Evolutionary conservation across 1,140 invertebrate genomes (phyloP).

Genomic region (Papilio helenus): DNA sequence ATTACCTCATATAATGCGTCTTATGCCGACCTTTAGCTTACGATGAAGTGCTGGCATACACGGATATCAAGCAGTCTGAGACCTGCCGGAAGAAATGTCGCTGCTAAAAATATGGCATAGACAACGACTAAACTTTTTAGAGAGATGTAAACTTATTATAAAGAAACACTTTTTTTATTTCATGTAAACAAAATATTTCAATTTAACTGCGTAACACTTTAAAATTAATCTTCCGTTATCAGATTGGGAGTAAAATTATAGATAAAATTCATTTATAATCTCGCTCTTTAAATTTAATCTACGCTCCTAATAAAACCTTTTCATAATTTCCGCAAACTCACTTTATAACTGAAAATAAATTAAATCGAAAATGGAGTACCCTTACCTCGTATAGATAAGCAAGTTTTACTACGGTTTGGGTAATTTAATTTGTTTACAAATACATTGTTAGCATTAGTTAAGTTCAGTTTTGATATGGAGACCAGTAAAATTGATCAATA

Average conservation of each 20-base stretch:
- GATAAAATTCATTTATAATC: slow-evolving; percentile 12
- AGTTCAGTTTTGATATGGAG: background rate
- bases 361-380: slow-evolving; percentile 23
- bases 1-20: slow-evolving; percentile 14
- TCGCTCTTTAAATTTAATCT: slow-evolving; percentile 19
- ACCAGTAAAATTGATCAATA: background rate
- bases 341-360: slow-evolving; percentile 30
- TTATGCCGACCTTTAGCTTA: background rate
- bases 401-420: slow-evolving; percentile 1
- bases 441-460: slow-evolving; percentile 1
- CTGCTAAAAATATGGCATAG: too few relatives aligned
- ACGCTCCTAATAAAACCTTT: slow-evolving; percentile 19
- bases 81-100: background rate
- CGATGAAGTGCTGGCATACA: background rate
- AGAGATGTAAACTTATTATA: too few relatives aligned
- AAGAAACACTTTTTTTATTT: too few relatives aligned
- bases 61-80: background rate
- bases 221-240: background rate
- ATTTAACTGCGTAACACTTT: background rate
- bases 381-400: slow-evolving; percentile 10
- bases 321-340: slow-evolving; percentile 28
- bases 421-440: slow-evolving; percentile 27
- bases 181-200: too few relatives aligned
- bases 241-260: background rate
- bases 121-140: too few relatives aligned